These are phyloP conservation scores for Balaenoptera acutorostrata DNA, from an alignment of 2,113 vertebrate species.

Conservation along the genomic window DNA sequence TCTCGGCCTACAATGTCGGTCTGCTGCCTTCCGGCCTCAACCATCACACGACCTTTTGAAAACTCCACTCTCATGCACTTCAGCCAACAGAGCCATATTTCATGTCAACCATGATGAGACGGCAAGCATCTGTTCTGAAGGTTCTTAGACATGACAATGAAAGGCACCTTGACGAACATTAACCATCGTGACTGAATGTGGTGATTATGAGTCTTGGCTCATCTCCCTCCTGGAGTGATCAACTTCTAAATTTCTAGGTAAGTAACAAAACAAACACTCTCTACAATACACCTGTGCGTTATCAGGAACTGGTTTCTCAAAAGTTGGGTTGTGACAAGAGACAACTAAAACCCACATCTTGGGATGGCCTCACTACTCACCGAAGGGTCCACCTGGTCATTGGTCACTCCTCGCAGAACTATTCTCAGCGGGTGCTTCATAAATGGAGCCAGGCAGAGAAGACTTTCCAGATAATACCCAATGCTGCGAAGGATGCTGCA, in stretches of 20 bases:
- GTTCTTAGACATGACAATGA: background rate
- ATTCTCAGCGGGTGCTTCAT: constrained; percentile 92
- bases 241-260: constrained; percentile 6
- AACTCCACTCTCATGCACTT: background rate
- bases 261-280: background rate
- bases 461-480: constrained; percentile 94
- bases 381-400: constrained; percentile 91
- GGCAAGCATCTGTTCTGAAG: background rate
- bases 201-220: background rate
- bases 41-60: background rate
- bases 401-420: constrained; percentile 92
- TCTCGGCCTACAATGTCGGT: background rate
- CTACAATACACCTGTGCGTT: background rate
- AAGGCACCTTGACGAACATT: background rate
- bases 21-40: background rate
- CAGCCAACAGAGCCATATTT: background rate
- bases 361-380: constrained; percentile 80
- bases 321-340: background rate
- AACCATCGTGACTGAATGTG: background rate
- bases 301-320: background rate
- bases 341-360: background rate
- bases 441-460: constrained; percentile 95
- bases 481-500: constrained; percentile 89
- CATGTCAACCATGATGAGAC: background rate
- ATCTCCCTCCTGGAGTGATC: background rate